Percentiles rank a stretch among this genome's conserved stretches.
These are phyloP conservation scores for Mesochorus sp. DNA, from an alignment of 2,888 invertebrate species.

Conservation along the genomic window DNA sequence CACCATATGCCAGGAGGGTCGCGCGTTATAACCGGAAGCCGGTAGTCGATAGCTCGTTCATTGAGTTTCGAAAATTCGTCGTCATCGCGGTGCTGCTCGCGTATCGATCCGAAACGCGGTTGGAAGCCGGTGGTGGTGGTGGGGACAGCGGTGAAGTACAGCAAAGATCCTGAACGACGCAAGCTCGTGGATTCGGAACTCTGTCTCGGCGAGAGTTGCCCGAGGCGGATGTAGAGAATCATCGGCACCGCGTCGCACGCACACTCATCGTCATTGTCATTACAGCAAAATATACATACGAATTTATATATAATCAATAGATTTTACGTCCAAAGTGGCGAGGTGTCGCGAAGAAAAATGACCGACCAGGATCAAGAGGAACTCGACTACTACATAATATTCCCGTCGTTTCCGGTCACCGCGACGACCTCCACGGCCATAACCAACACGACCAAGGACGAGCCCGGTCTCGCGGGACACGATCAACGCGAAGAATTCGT, in stretches of 20 bases:
- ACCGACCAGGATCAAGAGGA: slow-evolving; percentile 80
- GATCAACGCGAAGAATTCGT: slow-evolving; percentile 83
- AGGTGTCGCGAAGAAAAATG: slow-evolving; percentile 65
- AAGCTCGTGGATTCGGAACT: slow-evolving; percentile 42
- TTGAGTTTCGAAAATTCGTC: slow-evolving; percentile 19
- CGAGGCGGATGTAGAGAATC: slow-evolving; percentile 39
- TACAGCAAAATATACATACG: background rate
- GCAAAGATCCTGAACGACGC: slow-evolving; percentile 14
- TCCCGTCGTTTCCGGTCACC: slow-evolving; percentile 83
- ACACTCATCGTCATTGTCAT: slow-evolving; percentile 14
- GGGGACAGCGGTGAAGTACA: slow-evolving; percentile 14
- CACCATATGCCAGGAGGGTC: no score
- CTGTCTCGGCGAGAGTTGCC: slow-evolving; percentile 42
- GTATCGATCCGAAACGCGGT: slow-evolving; percentile 48
- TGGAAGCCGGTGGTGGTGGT: background rate
- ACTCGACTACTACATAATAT: slow-evolving; percentile 86
- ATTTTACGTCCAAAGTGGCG: slow-evolving; percentile 10
- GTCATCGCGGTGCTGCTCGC: slow-evolving; percentile 17
- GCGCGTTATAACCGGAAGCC: no score
- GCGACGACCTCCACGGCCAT: slow-evolving; percentile 68
- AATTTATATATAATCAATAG: slow-evolving; percentile 11
- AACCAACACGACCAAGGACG: slow-evolving; percentile 7
- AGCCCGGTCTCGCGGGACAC: slow-evolving; percentile 59
- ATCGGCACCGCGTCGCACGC: background rate
- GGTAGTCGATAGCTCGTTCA: no score